These are phyloP conservation scores for Hetaerina americana DNA, from an alignment of 1,140 invertebrate genomes.

Conservation along the genomic window DNA sequence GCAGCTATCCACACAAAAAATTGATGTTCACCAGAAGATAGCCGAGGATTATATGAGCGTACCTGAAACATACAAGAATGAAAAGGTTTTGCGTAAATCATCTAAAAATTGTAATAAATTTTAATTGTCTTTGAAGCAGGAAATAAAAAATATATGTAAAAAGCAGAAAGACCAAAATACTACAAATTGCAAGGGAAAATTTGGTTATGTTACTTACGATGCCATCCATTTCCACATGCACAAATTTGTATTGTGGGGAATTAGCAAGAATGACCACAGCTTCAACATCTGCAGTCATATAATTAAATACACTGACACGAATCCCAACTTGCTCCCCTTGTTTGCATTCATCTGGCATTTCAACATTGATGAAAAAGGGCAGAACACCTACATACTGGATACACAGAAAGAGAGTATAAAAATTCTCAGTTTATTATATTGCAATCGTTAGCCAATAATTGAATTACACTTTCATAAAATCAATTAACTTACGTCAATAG, in stretches of 20 bases:
- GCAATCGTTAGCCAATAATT: no score
- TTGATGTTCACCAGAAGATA: slow-evolving; percentile 82
- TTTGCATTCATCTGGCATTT: slow-evolving; percentile 69
- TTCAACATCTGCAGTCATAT: slow-evolving; percentile 68
- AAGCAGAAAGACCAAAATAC: background rate
- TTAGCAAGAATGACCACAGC: slow-evolving; percentile 73
- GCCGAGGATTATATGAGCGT: slow-evolving; percentile 69
- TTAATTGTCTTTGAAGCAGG: background rate
- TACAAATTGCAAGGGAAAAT: no score
- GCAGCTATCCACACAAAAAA: slow-evolving; percentile 79
- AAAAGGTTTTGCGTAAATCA: no score
- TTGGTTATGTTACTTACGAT: slow-evolving; percentile 44
- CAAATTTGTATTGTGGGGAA: slow-evolving; percentile 84
- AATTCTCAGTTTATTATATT: no score
- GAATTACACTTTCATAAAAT: background rate
- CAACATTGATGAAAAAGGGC: slow-evolving; percentile 90
- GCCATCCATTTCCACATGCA: slow-evolving; percentile 84
- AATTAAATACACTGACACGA: slow-evolving; percentile 87
- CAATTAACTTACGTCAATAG: background rate
- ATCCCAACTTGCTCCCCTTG: slow-evolving; percentile 91
- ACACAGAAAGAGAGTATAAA: no score
- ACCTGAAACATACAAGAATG: slow-evolving; percentile 25
- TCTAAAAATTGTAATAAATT: background rate
- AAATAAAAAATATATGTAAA: background rate
- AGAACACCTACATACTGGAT: slow-evolving; percentile 62